Conservation (phyloP, 30 jellyfish, hydroid and myxozoan species). For the Hydra vulgaris region DNA sequence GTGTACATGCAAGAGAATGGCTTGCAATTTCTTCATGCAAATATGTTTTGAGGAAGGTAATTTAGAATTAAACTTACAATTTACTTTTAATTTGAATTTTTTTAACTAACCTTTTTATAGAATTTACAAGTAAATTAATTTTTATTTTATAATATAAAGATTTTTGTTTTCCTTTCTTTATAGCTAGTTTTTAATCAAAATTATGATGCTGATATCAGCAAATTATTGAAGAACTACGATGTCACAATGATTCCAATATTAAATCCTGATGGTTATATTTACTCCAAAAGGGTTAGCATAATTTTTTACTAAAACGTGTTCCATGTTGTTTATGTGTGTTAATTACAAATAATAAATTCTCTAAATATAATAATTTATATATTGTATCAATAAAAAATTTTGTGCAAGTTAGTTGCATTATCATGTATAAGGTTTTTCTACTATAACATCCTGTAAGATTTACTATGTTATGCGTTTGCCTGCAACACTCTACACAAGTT, state of each 20-base stretch:
- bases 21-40: slow-evolving; percentile 57
- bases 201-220: slow-evolving; percentile 43
- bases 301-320: no score
- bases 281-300: slow-evolving; percentile 27
- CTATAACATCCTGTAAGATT: no score
- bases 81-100: neutral
- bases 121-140: no score
- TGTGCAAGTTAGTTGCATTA: no score
- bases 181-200: slow-evolving; percentile 57
- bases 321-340: no score
- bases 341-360: no score
- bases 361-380: no score
- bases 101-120: slow-evolving; percentile 2
- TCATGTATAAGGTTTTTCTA: no score
- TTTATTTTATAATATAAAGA: no score
- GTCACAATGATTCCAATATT: slow-evolving; percentile 47
- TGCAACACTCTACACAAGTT: no score
- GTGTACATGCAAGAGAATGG: slow-evolving; percentile 83
- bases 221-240: slow-evolving; percentile 41
- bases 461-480: no score
- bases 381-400: no score
- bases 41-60: slow-evolving; percentile 60
- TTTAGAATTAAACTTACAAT: neutral
- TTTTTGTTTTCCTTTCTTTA: slow-evolving; percentile 1
- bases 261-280: slow-evolving; percentile 84